phyloP scores from a whole-genome alignment of 2,797 vertebrate species.

The Poeciliopsis turneri region DNA sequence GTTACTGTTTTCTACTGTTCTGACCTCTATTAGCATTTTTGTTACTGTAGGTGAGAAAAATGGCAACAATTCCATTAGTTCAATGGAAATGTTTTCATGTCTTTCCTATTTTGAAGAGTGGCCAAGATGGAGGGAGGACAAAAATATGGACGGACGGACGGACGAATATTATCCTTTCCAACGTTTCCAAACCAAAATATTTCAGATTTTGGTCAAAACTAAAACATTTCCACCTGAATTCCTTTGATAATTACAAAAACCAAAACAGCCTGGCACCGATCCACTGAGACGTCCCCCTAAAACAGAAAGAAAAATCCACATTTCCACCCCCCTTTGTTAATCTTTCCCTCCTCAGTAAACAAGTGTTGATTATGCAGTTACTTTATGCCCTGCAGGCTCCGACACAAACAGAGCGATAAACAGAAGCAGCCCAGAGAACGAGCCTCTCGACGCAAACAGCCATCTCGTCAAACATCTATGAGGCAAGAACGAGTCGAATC shows the following conservation, averaged over 20 bases:
- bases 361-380: constrained; percentile 43
- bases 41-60: neutral
- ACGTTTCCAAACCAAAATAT: neutral
- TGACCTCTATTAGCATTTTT: neutral
- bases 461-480: constrained; percentile 67
- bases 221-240: neutral
- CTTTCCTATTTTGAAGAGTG: neutral
- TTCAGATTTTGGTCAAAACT: neutral
- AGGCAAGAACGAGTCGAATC: constrained; percentile 61
- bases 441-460: constrained; percentile 47
- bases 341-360: constrained; percentile 28
- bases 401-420: constrained; percentile 57
- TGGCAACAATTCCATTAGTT: neutral
- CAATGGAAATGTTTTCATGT: neutral
- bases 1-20: neutral
- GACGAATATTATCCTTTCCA: neutral
- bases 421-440: constrained; percentile 47
- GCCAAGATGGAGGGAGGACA: neutral
- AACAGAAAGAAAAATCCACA: constrained; percentile 14
- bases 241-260: neutral
- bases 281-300: neutral
- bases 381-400: constrained; percentile 26
- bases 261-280: neutral
- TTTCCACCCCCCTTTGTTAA: constrained; percentile 41
- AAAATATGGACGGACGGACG: too few species aligned